Evolutionary conservation across 1,140 invertebrate genomes (phyloP), one percentile per base, ranked within the genome.

Genomic region (Magallana gigas): DNA sequence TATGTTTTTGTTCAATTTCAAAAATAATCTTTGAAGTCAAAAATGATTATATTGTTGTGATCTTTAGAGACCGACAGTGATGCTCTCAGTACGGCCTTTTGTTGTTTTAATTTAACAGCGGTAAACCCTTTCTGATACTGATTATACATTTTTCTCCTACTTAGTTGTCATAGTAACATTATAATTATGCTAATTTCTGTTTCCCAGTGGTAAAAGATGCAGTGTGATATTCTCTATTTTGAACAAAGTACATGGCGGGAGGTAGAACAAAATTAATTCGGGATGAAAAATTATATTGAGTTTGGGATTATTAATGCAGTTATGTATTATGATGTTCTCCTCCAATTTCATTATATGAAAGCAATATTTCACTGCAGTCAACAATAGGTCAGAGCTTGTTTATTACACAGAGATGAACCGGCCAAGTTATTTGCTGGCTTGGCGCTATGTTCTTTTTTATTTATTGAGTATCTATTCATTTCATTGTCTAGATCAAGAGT

Each of bases 111-210:
- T 62, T 62, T 12, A 62, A 62, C 14, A 16, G 60, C 2, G 11
- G 60, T 14, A 62, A 62, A 12, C 60, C 12, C 14, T 16, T n/a
- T 62, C 60, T 62, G 0, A 16, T 62, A 16, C n/a, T 62, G 60
- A 62, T 62, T 62, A 62, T 14, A 62, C 60, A 62, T 62, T 62
- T 12, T 62, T 62, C 60, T 62, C 60, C n/a, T 62, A 16, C 60
- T 62, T n/a, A 16, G 60, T 62, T 62, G 60, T 62, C 60, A 62
- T 62, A 14, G 60, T 62, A 62, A 62, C 60, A 62, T 62, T n/a
- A 62, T 62, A 62, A 16, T 48, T 48, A 48, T 48, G 36, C 36
- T 48, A 48, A 48, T 48, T 48, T 48, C 36, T 48, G 36, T 4
- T 48, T 48, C 36, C 36, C 5, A 48, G 36, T 5, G 36, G 60